Conservation (phyloP, 1,140 invertebrate species). For the Gonioctena quinquepunctata region DNA sequence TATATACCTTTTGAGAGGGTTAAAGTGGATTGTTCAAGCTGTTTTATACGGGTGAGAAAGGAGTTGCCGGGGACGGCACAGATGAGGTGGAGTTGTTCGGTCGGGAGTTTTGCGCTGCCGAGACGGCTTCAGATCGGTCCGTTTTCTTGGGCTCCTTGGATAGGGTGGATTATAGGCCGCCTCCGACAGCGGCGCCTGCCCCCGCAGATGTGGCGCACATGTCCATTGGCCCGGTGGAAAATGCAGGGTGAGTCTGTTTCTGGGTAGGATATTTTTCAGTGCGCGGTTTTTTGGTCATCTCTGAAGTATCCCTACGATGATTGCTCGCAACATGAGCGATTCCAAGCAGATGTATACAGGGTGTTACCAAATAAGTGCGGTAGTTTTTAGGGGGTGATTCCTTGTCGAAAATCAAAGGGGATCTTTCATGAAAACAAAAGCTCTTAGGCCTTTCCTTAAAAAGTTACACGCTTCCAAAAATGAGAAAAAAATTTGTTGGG, state of each 20-base stretch:
- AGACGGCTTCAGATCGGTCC: conserved; percentile 25
- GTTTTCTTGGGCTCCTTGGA: conserved; percentile 39
- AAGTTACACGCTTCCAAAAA: no score
- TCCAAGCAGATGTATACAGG: no score
- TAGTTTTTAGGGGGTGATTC: no score
- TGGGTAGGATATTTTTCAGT: no score
- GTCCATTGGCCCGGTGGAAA: conserved; percentile 38
- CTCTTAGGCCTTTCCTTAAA: no score
- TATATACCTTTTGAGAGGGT: neutral
- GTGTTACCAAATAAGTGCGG: no score
- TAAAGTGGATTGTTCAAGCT: conserved; percentile 28
- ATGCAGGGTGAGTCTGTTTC: conserved; percentile 40
- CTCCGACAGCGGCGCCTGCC: conserved; percentile 35
- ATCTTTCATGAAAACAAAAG: no score
- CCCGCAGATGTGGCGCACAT: conserved; percentile 32
- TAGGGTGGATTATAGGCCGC: conserved; percentile 37
- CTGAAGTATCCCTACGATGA: no score
- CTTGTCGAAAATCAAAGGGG: no score
- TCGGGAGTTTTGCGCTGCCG: conserved; percentile 35
- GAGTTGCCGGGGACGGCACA: conserved; percentile 34
- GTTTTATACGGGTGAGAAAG: conserved; percentile 40
- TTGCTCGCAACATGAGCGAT: no score
- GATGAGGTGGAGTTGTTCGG: conserved; percentile 36
- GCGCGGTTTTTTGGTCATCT: no score
- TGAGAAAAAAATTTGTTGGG: no score